Evolutionary conservation across 2,113 vertebrate genomes (phyloP).

Genomic region (Hassar affinis): DNA sequence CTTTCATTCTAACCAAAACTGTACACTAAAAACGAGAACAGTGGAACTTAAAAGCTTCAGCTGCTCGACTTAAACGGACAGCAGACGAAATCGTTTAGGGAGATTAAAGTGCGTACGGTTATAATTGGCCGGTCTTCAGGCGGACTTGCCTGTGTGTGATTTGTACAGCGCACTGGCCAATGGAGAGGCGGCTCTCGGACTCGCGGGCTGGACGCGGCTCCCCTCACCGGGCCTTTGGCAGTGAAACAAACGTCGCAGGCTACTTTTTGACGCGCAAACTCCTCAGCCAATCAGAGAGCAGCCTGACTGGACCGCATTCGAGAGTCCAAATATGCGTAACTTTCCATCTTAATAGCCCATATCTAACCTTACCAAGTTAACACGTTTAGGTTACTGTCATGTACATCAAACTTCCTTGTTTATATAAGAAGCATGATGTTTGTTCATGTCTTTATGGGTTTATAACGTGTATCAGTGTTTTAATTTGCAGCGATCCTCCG

Average conservation of each 20-base stretch:
- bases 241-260: constrained; percentile 92
- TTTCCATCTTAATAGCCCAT: constrained; percentile 67
- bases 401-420: neutral
- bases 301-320: constrained; percentile 81
- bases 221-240: constrained; percentile 87
- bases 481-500: neutral
- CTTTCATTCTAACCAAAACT: neutral
- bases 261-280: constrained; percentile 98
- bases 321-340: constrained; percentile 24
- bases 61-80: constrained; percentile 44
- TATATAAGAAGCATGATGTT: neutral
- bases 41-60: constrained; percentile 51
- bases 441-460: neutral
- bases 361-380: constrained; percentile 15
- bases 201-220: constrained; percentile 83
- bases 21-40: neutral
- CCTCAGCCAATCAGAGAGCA: constrained; percentile 94
- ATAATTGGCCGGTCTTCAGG: constrained; percentile 69
- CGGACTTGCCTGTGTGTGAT: constrained; percentile 73
- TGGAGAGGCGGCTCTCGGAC: constrained; percentile 65
- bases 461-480: neutral
- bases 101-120: constrained; percentile 66
- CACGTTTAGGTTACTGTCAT: neutral
- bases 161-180: constrained; percentile 77
- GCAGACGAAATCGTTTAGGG: constrained; percentile 48